Percentiles rank a stretch among this genome's conserved stretches.
phyloP scores from a whole-genome alignment of 1,140 invertebrate genomes.

The Drosophila obscura region DNA sequence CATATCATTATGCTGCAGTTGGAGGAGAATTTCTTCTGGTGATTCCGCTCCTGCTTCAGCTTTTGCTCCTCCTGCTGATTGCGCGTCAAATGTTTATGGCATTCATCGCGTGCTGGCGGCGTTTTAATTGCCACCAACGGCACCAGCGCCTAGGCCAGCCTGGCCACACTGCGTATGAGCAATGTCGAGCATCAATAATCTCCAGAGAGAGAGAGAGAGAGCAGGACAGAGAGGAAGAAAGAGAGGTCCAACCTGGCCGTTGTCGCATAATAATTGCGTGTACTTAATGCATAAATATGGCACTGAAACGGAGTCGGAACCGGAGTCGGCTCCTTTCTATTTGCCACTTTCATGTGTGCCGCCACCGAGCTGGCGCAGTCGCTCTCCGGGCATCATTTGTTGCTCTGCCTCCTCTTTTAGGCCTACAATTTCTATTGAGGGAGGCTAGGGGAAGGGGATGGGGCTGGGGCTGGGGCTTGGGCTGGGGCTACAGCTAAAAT shows the following conservation, averaged over 20 bases:
- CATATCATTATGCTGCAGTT: constrained; percentile 45
- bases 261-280: constrained; percentile 81
- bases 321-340: constrained; percentile 70
- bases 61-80: constrained; percentile 59
- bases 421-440: constrained; percentile 68
- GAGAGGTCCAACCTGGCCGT: constrained; percentile 21
- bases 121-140: constrained; percentile 73
- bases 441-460: background rate
- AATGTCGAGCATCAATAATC: constrained; percentile 75
- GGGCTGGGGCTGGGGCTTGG: constrained; percentile 12
- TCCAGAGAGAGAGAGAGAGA: constrained; percentile 52
- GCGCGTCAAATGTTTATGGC: constrained; percentile 80
- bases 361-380: constrained; percentile 36
- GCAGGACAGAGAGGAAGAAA: no score
- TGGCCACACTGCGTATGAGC: constrained; percentile 76
- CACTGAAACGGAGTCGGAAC: constrained; percentile 47
- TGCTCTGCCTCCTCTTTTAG: constrained; percentile 43
- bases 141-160: constrained; percentile 43
- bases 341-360: constrained; percentile 73
- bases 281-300: constrained; percentile 82
- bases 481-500: constrained; percentile 56
- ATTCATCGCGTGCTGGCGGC: constrained; percentile 79
- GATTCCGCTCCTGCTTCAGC: constrained; percentile 27
- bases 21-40: constrained; percentile 35
- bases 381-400: constrained; percentile 33